Evolutionary conservation across 2,113 vertebrate genomes (phyloP).

Genomic region (Protomyctophum bolini): DNA sequence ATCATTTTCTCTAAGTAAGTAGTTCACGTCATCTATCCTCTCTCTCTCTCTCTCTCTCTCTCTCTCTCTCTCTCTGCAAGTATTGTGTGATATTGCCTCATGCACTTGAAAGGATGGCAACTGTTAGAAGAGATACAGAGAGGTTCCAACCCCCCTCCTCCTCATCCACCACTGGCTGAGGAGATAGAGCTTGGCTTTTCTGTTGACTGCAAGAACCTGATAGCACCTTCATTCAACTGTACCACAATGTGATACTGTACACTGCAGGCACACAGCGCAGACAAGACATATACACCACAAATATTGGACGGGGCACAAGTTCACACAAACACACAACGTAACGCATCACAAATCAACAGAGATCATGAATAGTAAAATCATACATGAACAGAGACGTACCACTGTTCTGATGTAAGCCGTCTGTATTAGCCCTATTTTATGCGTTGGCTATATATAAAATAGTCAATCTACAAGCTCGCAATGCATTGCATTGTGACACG

Average conservation of each 20-base stretch:
- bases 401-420: no score
- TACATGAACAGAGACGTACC: no score
- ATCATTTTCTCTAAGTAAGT: slow-evolving; percentile 51
- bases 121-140: slow-evolving; percentile 73
- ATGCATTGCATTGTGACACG: no score
- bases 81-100: slow-evolving; percentile 79
- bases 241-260: slow-evolving; percentile 4
- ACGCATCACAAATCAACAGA: no score
- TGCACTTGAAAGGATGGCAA: slow-evolving; percentile 74
- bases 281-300: slow-evolving; percentile 1
- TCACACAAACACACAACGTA: no score
- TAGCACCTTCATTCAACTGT: slow-evolving; percentile 19
- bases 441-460: no score
- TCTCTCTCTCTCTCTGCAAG: slow-evolving; percentile 56
- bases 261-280: slow-evolving; percentile 8
- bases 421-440: no score
- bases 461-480: no score
- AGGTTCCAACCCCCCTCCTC: slow-evolving; percentile 61
- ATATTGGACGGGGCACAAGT: neutral
- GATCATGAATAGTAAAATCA: no score
- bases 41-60: slow-evolving; percentile 31
- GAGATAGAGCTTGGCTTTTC: slow-evolving; percentile 61
- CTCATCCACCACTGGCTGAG: slow-evolving; percentile 42
- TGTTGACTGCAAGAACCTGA: slow-evolving; percentile 61
- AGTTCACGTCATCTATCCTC: slow-evolving; percentile 58